Percentiles rank a stretch among this genome's conserved stretches.
phyloP scores from a whole-genome alignment of 2,113 vertebrate species.

The Xenopus laevis region DNA sequence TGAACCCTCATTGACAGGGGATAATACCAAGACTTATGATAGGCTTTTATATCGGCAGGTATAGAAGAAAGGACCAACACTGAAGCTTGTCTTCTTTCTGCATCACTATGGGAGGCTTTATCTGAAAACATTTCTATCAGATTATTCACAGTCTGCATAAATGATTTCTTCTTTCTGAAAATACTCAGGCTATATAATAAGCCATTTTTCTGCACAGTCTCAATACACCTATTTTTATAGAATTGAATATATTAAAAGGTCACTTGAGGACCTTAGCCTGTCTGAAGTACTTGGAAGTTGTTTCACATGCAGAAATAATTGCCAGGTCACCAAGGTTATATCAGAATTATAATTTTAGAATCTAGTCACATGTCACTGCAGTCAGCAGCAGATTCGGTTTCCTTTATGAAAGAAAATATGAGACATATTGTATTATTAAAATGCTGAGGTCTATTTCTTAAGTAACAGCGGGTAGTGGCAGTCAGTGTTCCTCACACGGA shows the following conservation, averaged over 20 bases:
- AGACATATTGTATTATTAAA: too few relatives aligned
- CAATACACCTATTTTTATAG: neutral
- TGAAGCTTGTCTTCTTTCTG: too few relatives aligned
- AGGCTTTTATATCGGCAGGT: neutral
- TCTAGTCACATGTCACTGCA: too few relatives aligned
- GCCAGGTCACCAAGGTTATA: too few relatives aligned
- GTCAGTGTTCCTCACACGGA: too few relatives aligned
- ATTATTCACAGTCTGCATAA: neutral
- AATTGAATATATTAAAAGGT: constrained; percentile 1
- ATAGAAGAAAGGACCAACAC: neutral
- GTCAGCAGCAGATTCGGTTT: too few relatives aligned
- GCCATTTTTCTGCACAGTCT: neutral
- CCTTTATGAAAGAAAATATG: too few relatives aligned
- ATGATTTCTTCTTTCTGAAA: neutral
- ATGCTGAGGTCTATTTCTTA: too few relatives aligned
- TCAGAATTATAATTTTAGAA: too few relatives aligned
- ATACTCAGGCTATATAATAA: neutral
- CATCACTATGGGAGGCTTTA: neutral
- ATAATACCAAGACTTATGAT: neutral
- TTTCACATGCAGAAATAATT: too few relatives aligned
- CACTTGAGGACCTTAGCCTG: neutral
- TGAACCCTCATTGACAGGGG: too few relatives aligned
- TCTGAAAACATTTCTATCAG: neutral
- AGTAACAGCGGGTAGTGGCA: too few relatives aligned
- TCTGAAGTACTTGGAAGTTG: neutral